A percentile compares a stretch with the other conserved stretches of the same genome.
Evolutionary conservation across 2,888 invertebrate genomes (phyloP).

Genomic region (Ypsolopha scabrella): DNA sequence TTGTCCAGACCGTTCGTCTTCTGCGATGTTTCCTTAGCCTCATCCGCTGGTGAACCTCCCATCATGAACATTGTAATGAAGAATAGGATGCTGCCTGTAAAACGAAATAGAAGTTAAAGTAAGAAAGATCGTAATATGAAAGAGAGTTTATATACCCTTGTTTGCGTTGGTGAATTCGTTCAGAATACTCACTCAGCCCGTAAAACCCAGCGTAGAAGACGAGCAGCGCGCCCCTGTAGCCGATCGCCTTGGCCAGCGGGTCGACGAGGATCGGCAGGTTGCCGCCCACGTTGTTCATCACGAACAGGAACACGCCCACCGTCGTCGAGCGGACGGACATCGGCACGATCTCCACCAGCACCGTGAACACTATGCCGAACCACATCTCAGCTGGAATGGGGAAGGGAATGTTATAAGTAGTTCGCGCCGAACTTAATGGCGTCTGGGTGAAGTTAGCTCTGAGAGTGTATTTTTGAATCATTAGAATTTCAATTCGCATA

Average conservation of each 20-base stretch:
- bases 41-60: constrained; percentile 70
- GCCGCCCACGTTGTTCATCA: constrained; percentile 94
- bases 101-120: too few species aligned
- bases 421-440: too few species aligned
- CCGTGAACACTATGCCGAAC: constrained; percentile 93
- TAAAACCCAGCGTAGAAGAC: constrained; percentile 92
- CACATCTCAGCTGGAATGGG: constrained; percentile 86
- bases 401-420: neutral
- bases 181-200: constrained; percentile 77
- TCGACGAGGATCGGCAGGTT: constrained; percentile 90
- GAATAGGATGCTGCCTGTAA: constrained; percentile 83
- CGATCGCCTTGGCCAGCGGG: constrained; percentile 84
- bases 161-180: too few species aligned
- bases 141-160: too few species aligned
- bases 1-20: constrained; percentile 62
- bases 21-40: constrained; percentile 7
- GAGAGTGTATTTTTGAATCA: too few species aligned
- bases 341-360: constrained; percentile 90
- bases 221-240: constrained; percentile 86
- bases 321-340: constrained; percentile 85
- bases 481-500: too few species aligned
- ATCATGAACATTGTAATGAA: constrained; percentile 85
- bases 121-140: too few species aligned
- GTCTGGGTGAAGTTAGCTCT: too few species aligned
- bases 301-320: constrained; percentile 88